A percentile compares a stretch with the other conserved stretches of the same genome.
These are phyloP conservation scores for Sycophila sp. DNA, from an alignment of 1,140 invertebrate genomes.

Conservation along the genomic window DNA sequence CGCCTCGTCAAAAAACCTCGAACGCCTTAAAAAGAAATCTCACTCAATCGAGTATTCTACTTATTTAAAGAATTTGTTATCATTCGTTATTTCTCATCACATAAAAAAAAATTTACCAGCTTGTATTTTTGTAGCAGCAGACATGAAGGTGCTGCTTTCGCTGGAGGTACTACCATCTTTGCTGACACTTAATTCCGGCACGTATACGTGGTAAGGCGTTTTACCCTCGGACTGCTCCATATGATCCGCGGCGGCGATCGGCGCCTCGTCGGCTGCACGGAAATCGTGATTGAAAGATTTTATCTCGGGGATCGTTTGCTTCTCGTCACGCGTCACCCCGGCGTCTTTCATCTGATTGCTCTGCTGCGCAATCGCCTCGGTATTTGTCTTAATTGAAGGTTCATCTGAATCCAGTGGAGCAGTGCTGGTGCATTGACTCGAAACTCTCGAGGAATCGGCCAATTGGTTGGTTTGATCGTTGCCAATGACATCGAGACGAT, in stretches of 20 bases:
- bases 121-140: constrained; percentile 53
- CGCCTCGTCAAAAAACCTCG: constrained; percentile 52
- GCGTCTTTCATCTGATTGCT: not conserved
- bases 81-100: not conserved
- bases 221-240: not conserved
- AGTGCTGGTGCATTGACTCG: not conserved
- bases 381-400: not conserved
- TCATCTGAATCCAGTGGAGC: not conserved
- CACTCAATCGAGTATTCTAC: not conserved
- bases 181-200: constrained; percentile 30
- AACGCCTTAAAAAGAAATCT: constrained; percentile 38
- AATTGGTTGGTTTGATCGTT: constrained; percentile 6
- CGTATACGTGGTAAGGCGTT: constrained; percentile 37
- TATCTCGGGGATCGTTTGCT: not conserved
- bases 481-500: not conserved
- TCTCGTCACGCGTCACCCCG: not conserved
- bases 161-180: constrained; percentile 22
- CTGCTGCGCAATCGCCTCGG: not conserved
- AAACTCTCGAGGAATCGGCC: not conserved
- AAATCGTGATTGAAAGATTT: not conserved
- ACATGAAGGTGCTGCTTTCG: constrained; percentile 41
- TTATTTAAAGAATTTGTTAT: too few species aligned
- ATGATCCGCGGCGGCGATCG: not conserved
- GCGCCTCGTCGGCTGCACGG: not conserved
- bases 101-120: constrained; percentile 44